Base-by-base conservation (phyloP, 2,113 vertebrate species). In the Perca schrenkii region DNA sequence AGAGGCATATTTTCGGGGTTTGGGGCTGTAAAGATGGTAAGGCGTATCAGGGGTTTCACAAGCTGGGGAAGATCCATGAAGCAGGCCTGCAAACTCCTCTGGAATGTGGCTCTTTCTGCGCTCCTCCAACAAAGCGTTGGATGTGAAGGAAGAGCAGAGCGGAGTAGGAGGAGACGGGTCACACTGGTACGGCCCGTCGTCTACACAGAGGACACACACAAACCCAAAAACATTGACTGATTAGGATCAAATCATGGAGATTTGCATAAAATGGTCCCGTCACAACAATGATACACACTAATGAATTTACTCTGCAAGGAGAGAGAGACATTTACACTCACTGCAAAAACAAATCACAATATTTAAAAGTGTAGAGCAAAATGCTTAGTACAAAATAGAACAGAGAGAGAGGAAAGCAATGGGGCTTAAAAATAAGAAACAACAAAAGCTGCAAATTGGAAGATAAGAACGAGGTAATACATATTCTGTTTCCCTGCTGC, bases 51-150 rank as follows among this genome's bases (percentile, higher is more conserved):
- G 98, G 21, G 95, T 96, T 89, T 99, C 98, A 82, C 96, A 99
- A 0, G 96, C 96, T 34, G 98, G 98, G 50, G 98, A 99, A 0
- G 98, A 99, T 60, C 98, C 98, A 88, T 99, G 98, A 54, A 99
- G 97, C 11, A 99, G 96, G 84, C 98, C 98, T 28, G 97, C 97
- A 85, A 99, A 99, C 90, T 98, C 97, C 74, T 97, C 97, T 2
- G 97, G 94, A 0, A 98, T 93, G 82, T 96, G 95, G 84, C 96
- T 97, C 87, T 96, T 97, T 22, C 96, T 96, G 79, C 94, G 95
- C 3, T 97, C 96, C 50, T 89, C 96, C 72, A 95, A 89, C 21
- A 90, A 47, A 76, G 84, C 3, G 1, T 40, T 86, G 49, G 88
- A 71, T 62, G 87, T 76, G 50, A 90, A 83, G 13, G 89, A 85